Evolutionary conservation across 2,113 vertebrate species (phyloP), one percentile per base, ranked within the genome.

Genomic region (Balaeniceps rex): DNA sequence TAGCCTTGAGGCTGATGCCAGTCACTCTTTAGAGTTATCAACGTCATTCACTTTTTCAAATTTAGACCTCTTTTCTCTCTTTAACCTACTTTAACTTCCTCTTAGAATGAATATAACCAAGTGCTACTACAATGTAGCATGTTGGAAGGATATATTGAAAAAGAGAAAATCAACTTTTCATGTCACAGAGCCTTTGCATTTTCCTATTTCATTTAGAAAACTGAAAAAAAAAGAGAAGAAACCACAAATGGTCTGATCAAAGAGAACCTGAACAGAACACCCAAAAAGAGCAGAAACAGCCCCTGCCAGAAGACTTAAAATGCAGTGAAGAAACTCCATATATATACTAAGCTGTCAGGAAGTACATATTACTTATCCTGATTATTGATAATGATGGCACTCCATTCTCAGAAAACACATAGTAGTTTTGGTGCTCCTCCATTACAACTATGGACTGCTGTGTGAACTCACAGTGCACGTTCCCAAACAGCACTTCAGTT

Each of bases 51-150:
- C 10, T 49, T 92, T 93, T 97, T 96, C 36, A 94, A 89, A 94
- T 22, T 47, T 69, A 91, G 52, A 57, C 7, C 23, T 68, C 65
- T 94, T 85, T 91, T 92, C 38, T 74, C 40, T 85, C 47, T 75
- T 96, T 94, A 96, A 87, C 74, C 47, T 80, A n/a, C 46, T 61
- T 93, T 83, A 94, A 87, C 38, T 29, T 93, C 42, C 11, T 76
- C 34, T 85, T 81, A 49, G 31, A 87, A 93, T 61, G 23, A 77
- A 77, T 89, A 89, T 28, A 83, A 85, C 34, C 34, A 87, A 44
- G 44, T 87, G 21, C 76, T 91, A 80, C 66, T 91, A 57, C 31
- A 80, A 90, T 19, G 21, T 38, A 18, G 2, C n/a, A n/a, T 51
- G 11, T 21, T 82, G 22, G 18, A 69, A 94, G 92, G 28, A 70